These are phyloP conservation scores for Anniella stebbinsi DNA, from an alignment of 2,797 vertebrate genomes.

Conservation along the genomic window DNA sequence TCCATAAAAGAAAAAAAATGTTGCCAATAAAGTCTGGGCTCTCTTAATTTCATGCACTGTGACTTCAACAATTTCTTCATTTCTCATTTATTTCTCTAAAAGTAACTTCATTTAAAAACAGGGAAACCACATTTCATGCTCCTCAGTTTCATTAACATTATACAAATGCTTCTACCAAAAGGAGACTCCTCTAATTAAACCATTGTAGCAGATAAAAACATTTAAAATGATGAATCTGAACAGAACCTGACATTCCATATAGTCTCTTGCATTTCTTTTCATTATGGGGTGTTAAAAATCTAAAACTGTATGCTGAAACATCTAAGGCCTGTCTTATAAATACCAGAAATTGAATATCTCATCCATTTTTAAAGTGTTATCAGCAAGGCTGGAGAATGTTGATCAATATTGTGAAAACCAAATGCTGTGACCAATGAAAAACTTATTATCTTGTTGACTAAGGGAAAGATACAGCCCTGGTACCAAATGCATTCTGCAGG, in stretches of 20 bases:
- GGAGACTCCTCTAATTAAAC: conserved; percentile 80
- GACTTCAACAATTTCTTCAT: conserved; percentile 82
- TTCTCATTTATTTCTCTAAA: conserved; percentile 83
- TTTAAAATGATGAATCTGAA: conserved; percentile 76
- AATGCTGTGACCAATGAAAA: conserved; percentile 22
- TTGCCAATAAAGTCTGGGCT: conserved; percentile 73
- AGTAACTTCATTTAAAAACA: conserved; percentile 82
- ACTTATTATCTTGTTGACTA: conserved; percentile 1
- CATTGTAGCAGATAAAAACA: conserved; percentile 78
- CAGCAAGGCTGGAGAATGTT: conserved; percentile 10
- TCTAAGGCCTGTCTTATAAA: conserved; percentile 30
- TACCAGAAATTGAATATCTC: conserved; percentile 40
- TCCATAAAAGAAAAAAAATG: conserved; percentile 58
- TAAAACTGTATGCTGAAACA: conserved; percentile 52
- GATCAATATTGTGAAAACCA: neutral
- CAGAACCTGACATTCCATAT: conserved; percentile 57
- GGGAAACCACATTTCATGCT: conserved; percentile 84
- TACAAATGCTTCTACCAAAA: conserved; percentile 79
- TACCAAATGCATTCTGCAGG: conserved; percentile 29
- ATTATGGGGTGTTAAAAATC: conserved; percentile 48
- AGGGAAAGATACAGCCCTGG: neutral
- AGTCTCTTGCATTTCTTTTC: conserved; percentile 61
- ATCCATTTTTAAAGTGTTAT: conserved; percentile 30
- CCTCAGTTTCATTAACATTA: conserved; percentile 84
- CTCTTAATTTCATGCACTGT: conserved; percentile 86